A percentile compares a stretch with the other conserved stretches of the same genome.
Conservation (phyloP, 2,797 vertebrate genomes). For the Borostomias antarcticus region DNA sequence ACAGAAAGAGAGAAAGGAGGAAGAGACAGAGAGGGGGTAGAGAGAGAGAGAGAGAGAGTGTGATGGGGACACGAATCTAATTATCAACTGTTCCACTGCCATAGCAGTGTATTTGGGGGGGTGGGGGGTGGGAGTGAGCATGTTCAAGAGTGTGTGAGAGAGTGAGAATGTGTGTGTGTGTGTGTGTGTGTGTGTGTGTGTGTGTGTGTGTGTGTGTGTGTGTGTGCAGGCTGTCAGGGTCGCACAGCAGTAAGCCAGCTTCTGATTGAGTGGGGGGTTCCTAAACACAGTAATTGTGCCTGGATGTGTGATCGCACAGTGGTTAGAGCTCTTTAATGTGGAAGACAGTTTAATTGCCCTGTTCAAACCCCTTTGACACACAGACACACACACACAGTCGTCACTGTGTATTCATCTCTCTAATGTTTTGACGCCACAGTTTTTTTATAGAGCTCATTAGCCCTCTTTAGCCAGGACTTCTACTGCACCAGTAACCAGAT, state of each 20-base stretch:
- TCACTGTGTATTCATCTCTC: constrained; percentile 1
- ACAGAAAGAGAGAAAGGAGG: constrained; percentile 10
- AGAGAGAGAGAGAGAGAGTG: background rate
- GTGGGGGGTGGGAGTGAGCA: too few relatives aligned
- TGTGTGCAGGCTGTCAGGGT: background rate
- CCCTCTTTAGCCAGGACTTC: constrained; percentile 36
- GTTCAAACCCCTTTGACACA: constrained; percentile 8
- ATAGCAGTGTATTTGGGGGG: constrained; percentile 30
- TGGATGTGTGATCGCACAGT: constrained; percentile 54
- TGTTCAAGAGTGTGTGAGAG: constrained; percentile 13
- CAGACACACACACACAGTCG: background rate
- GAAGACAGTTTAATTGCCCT: constrained; percentile 71
- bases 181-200: constrained; percentile 29
- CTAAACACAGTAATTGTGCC: constrained; percentile 65
- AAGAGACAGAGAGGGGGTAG: too few relatives aligned
- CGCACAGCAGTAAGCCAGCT: too few relatives aligned
- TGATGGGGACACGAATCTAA: constrained; percentile 66
- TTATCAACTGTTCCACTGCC: constrained; percentile 64
- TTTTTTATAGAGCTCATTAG: constrained; percentile 50
- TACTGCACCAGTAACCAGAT: constrained; percentile 19
- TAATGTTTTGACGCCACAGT: constrained; percentile 41
- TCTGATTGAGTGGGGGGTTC: constrained; percentile 25
- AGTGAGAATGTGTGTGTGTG: constrained; percentile 14
- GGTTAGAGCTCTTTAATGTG: constrained; percentile 60
- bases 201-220: constrained; percentile 17